These are phyloP conservation scores for Smutsia gigantea DNA, from an alignment of 2,797 vertebrate genomes.

Conservation along the genomic window DNA sequence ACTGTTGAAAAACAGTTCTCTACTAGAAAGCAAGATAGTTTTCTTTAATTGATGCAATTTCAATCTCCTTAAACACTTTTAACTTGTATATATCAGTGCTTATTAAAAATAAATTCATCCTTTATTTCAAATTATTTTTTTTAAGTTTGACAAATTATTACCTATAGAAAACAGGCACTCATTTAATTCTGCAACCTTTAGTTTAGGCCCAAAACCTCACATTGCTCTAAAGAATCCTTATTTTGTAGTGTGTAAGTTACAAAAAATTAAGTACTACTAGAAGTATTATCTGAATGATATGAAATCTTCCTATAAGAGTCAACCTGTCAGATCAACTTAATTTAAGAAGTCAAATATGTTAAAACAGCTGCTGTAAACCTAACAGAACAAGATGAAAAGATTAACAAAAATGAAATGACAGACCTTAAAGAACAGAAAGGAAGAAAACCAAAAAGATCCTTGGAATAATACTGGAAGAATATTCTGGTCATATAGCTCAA, in stretches of 20 bases:
- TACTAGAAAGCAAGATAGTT: not conserved
- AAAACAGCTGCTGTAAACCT: conserved; percentile 15
- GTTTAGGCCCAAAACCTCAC: not conserved
- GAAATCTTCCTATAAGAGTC: not conserved
- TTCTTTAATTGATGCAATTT: conserved; percentile 28
- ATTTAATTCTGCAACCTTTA: conserved; percentile 29
- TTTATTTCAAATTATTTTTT: conserved; percentile 42
- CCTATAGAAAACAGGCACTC: not conserved
- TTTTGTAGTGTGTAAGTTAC: not conserved
- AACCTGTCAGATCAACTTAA: not conserved
- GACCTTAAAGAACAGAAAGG: not conserved
- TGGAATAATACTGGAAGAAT: not conserved
- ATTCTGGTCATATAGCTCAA: not conserved
- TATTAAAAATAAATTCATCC: not conserved
- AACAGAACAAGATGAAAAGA: conserved; percentile 15
- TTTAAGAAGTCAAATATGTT: not conserved
- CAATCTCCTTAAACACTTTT: conserved; percentile 28
- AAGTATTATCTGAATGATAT: not conserved
- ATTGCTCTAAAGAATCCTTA: not conserved
- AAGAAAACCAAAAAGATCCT: not conserved
- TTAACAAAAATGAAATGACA: not conserved
- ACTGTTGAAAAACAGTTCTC: not conserved
- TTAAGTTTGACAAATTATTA: conserved; percentile 38
- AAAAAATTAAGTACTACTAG: not conserved
- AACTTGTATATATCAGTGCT: not conserved